Base-by-base conservation (phyloP, 1,140 invertebrate species). In the Pissodes strobi region DNA sequence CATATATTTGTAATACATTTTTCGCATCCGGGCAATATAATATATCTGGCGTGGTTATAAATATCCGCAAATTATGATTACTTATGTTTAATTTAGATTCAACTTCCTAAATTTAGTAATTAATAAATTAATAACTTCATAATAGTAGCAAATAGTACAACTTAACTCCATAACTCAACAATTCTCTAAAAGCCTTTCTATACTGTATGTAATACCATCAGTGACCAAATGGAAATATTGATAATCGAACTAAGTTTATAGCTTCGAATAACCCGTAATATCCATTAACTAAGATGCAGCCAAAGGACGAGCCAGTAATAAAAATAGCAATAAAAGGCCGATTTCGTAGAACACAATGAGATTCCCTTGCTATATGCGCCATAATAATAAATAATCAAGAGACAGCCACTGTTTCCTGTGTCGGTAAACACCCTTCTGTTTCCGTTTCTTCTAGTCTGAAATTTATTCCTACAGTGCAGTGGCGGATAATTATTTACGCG, bases 331-430 rank as follows among this genome's bases (percentile, higher is more conserved):
- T 64, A 64, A 64, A 64, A 49, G 41, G 39, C 46, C 45, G 62
- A 51, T 58, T 58, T 39, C n/a, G 43, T 38, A 19, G 43, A 58
- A 37, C 53, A 64, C 62, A 64, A 64, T 64, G 62, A 61, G 62
- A 49, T 49, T 64, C 62, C 46, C 55, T 25, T 49, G 43, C 25
- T 64, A 49, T 57, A 48, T 52, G 53, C 55, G 43, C 55, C 45
- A 52, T 64, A 64, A 64, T 51, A 64, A 64, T 64, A 64, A 64
- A 64, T 64, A 64, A 64, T 57, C 62, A 56, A 49, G 41, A 64
- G 61, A 64, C 61, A 34, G 38, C 15, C 49, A 43, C 30, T 49
- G 62, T 58, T 64, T 64, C 62, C 62, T 64, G 43, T 34, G 45
- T 41, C 53, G 39, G 59, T 58, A 46, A 48, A 49, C 53, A 64